Percentiles rank a stretch among this genome's conserved stretches.
Conservation (phyloP, 1,140 invertebrate species). For the Cataglyphis hispanica region DNA sequence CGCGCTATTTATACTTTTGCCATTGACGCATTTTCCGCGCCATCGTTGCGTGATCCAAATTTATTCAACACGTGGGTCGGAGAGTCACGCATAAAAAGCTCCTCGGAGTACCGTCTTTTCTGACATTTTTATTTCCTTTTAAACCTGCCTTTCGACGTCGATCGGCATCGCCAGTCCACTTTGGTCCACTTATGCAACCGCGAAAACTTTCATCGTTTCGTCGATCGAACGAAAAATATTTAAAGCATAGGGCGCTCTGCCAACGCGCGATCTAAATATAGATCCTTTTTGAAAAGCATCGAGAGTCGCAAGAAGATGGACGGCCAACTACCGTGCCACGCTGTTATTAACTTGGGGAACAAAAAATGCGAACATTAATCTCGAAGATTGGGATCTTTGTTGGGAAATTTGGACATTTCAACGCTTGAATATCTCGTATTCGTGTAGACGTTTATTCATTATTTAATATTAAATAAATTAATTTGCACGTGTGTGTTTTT, state of each 20-base stretch:
- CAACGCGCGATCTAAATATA: constrained; percentile 81
- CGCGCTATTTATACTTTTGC: constrained; percentile 38
- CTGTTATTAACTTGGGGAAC: not conserved
- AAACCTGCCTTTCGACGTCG: not conserved
- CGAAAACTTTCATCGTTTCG: constrained; percentile 68
- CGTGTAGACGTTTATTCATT: not conserved
- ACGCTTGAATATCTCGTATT: not conserved
- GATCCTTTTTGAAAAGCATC: constrained; percentile 75
- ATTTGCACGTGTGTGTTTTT: not conserved
- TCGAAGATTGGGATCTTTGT: not conserved
- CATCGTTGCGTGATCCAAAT: constrained; percentile 11
- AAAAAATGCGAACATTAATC: constrained; percentile 15
- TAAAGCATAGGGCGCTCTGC: constrained; percentile 73
- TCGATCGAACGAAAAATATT: constrained; percentile 80
- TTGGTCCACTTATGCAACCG: constrained; percentile 8
- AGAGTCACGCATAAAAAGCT: not conserved
- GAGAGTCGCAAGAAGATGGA: constrained; percentile 1
- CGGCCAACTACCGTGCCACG: not conserved
- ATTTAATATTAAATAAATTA: not conserved
- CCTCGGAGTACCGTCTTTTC: not conserved
- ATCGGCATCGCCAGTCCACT: not conserved
- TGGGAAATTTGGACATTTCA: not conserved
- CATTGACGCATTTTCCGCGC: constrained; percentile 21
- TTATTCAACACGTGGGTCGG: constrained; percentile 2
- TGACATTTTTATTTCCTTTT: not conserved